These are phyloP conservation scores for Platichthys flesus DNA, from an alignment of 2,113 vertebrate species.

Conservation along the genomic window DNA sequence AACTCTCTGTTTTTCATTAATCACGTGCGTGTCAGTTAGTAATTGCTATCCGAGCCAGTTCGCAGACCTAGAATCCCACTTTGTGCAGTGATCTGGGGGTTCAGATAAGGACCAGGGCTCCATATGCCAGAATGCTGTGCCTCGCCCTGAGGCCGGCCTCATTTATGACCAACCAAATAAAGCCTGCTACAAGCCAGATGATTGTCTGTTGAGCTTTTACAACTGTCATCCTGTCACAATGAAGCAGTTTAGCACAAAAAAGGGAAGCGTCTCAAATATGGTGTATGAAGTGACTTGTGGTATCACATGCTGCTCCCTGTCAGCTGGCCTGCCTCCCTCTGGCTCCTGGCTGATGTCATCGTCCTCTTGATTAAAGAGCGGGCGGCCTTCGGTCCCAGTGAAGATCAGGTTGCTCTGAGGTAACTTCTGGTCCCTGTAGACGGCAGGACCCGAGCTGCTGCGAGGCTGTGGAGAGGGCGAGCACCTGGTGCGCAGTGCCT, in stretches of 20 bases:
- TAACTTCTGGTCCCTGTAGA: conserved; percentile 31
- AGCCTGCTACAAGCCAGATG: conserved; percentile 18
- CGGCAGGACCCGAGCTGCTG: conserved; percentile 35
- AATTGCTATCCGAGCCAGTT: conserved; percentile 8
- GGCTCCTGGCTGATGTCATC: conserved; percentile 52
- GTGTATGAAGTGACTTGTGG: conserved; percentile 9
- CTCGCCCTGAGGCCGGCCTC: conserved; percentile 30
- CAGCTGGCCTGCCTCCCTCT: conserved; percentile 45
- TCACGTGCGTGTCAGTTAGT: conserved; percentile 29
- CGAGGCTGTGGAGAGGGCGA: conserved; percentile 40
- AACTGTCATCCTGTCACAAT: conserved; percentile 16
- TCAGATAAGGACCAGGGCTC: conserved; percentile 55
- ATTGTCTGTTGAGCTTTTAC: conserved; percentile 29
- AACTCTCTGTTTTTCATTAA: conserved; percentile 48
- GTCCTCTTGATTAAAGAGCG: conserved; percentile 50
- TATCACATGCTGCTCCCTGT: conserved; percentile 48
- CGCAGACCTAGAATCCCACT: conserved; percentile 16
- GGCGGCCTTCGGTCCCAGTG: conserved; percentile 29
- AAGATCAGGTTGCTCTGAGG: conserved; percentile 62
- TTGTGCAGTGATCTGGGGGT: conserved; percentile 26
- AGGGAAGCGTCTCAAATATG: background rate
- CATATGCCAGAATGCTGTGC: conserved; percentile 30
- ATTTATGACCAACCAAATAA: conserved; percentile 36
- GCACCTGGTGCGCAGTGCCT: conserved; percentile 59
- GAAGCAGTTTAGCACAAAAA: conserved; percentile 8